Conservation (phyloP, 2,113 vertebrate species). For the Hystrix brachyura region DNA sequence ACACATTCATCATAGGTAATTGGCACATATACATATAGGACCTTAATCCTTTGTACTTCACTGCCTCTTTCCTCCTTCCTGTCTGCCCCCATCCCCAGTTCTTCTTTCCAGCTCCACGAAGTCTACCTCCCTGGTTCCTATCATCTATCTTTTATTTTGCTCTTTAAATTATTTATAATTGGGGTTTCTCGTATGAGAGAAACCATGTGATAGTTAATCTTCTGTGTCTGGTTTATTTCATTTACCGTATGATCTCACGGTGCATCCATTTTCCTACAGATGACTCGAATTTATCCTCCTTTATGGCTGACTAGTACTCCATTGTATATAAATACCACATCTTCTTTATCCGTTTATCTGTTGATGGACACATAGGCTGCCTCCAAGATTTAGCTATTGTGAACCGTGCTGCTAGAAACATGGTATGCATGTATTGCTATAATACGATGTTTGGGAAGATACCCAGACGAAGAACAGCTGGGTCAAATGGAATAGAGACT, state of each 20-base stretch:
- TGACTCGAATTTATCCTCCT: neutral
- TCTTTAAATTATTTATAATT: neutral
- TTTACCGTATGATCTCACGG: neutral
- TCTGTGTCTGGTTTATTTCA: neutral
- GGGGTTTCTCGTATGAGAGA: neutral
- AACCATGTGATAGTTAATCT: neutral
- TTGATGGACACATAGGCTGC: neutral
- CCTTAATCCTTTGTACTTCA: neutral
- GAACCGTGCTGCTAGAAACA: neutral
- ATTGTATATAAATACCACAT: neutral
- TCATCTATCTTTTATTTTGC: neutral
- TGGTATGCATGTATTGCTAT: neutral
- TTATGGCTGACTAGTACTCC: neutral
- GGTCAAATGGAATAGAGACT: neutral
- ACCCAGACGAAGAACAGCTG: neutral
- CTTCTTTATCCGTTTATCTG: neutral
- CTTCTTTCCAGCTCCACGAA: neutral
- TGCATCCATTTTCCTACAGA: neutral
- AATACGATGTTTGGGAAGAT: neutral
- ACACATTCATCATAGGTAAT: neutral
- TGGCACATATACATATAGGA: neutral
- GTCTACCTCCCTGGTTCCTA: neutral
- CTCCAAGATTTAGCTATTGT: neutral
- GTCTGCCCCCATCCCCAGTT: neutral
- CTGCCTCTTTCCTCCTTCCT: neutral